Evolutionary conservation across 2,113 vertebrate genomes (phyloP), one percentile per base, ranked within the genome.

Genomic region (Proterorhinus semilunaris): DNA sequence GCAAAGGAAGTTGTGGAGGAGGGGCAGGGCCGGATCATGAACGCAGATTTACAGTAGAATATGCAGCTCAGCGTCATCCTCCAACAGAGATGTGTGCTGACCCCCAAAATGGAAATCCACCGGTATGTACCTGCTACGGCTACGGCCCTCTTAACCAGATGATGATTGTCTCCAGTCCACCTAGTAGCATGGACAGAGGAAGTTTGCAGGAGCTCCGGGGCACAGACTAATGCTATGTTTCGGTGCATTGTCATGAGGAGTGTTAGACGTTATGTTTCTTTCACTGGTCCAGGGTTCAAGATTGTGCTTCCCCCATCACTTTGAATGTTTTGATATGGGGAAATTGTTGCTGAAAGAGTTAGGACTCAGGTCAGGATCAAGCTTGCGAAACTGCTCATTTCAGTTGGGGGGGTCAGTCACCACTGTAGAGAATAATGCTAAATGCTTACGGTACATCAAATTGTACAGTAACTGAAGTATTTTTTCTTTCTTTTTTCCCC

Each of bases 41-140:
- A 45, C 15, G 44, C 13, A 8, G 58, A 44, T 45, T 45, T 61
- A 61, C 42, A 45, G 15, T 61, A 61, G 36, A 61, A 44, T 44
- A 44, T 87, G 85, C 86, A 88, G 72, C 70, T 85, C 78, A 71
- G 63, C 68, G 78, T 81, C 68, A 45, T 82, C 75, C 83, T 86
- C 69, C 53, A 17, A 62, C 83, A 80, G 72, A 86, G 83, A 90
- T 88, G 86, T 70, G 68, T 66, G 16, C 70, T 78, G 62, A 71
- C 70, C 46, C 81, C 79, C 66, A 82, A 84, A 72, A 89, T 88
- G 89, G 89, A 90, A 79, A 74, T 85, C 55, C 85, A 87, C 68
- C 81, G 86, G 86, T 90, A 88, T 1, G 89, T 90, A 87, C 62
- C 68, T 61, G 48, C 68, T 45, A 61, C 36, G 66, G 47, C n/a